Percentiles rank a stretch among this genome's conserved stretches.
phyloP scores from a whole-genome alignment of 2,113 vertebrate genomes.

The Corythoichthys haematopterus region DNA sequence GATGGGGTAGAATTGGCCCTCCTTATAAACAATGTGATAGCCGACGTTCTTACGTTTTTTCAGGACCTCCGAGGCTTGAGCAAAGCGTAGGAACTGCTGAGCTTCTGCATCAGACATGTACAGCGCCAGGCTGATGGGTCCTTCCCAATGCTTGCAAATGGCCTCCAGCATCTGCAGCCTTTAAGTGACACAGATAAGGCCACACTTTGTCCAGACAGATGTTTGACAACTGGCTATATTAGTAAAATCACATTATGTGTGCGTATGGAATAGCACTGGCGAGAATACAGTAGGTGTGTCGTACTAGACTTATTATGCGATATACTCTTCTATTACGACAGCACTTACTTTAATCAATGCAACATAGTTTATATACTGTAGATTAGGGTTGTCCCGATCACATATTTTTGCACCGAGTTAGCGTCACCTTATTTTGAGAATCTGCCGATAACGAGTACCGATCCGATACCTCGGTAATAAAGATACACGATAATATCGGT shows the following conservation, averaged over 20 bases:
- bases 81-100: constrained; percentile 96
- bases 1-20: constrained; percentile 97
- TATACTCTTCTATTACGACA: background rate
- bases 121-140: constrained; percentile 93
- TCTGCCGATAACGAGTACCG: too few relatives aligned
- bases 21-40: constrained; percentile 98
- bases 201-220: background rate
- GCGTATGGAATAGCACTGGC: background rate
- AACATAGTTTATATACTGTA: too few relatives aligned
- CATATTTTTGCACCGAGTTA: too few relatives aligned
- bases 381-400: too few relatives aligned
- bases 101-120: constrained; percentile 97
- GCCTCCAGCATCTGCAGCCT: constrained; percentile 99
- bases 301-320: too few relatives aligned
- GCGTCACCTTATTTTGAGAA: too few relatives aligned
- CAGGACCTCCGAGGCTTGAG: constrained; percentile 96
- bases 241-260: background rate
- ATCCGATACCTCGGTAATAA: too few relatives aligned
- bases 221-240: background rate
- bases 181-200: background rate
- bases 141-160: constrained; percentile 99
- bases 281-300: background rate
- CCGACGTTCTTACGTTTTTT: constrained; percentile 91
- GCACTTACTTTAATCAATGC: background rate
- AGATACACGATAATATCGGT: too few relatives aligned